Percentiles rank a stretch among this genome's conserved stretches.
Evolutionary conservation across 2,113 vertebrate species (phyloP).

Genomic region (Percopsis transmontana): DNA sequence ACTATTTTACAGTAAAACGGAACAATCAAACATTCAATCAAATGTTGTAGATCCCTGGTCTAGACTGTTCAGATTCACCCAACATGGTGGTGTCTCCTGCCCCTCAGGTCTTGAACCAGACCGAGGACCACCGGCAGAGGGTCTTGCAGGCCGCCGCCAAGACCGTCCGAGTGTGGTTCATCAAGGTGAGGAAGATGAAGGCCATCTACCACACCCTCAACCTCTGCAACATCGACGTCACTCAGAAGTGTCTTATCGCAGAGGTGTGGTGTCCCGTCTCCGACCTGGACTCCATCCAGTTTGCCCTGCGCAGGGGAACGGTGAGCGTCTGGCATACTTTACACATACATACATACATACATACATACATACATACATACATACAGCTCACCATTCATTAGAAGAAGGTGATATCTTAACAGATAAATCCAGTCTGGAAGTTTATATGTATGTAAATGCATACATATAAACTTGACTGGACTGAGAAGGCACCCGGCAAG

Average conservation of each 20-base stretch:
- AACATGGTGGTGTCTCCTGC: too few relatives aligned
- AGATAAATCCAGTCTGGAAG: too few relatives aligned
- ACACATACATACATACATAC: background rate
- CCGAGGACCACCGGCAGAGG: constrained; percentile 94
- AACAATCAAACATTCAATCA: too few relatives aligned
- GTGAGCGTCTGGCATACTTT: constrained; percentile 76
- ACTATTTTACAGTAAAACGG: too few relatives aligned
- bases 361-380: background rate
- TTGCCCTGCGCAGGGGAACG: constrained; percentile 95
- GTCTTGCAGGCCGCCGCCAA: constrained; percentile 96
- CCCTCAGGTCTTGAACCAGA: constrained; percentile 94
- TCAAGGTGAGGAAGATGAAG: constrained; percentile 99
- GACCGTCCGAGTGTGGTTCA: constrained; percentile 95
- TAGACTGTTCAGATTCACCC: too few relatives aligned
- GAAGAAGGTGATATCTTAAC: background rate
- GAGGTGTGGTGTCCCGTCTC: constrained; percentile 97
- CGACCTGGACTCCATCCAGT: constrained; percentile 97
- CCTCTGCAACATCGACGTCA: constrained; percentile 98
- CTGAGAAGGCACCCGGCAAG: too few relatives aligned
- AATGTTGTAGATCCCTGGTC: too few relatives aligned
- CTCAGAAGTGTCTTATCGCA: constrained; percentile 97
- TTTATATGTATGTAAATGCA: too few relatives aligned
- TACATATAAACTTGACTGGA: too few relatives aligned
- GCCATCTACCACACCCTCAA: constrained; percentile 98
- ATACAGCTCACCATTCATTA: too few relatives aligned